Conservation (phyloP, 2,888 invertebrate species). For the Luffia ferchaultella region DNA sequence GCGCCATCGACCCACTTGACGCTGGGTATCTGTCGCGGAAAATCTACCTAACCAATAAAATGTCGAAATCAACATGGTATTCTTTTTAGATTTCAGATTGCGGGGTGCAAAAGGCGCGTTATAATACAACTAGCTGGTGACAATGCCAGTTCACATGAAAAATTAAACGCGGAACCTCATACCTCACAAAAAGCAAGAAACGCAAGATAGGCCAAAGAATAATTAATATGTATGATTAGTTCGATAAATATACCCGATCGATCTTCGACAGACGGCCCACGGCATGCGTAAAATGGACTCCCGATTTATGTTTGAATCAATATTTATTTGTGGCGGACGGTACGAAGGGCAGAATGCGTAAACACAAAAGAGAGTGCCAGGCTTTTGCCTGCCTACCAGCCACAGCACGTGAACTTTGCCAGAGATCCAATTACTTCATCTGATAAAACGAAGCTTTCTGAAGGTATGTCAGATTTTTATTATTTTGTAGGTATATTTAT, state of each 20-base stretch:
- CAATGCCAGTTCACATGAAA: conserved; percentile 56
- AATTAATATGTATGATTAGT: conserved; percentile 57
- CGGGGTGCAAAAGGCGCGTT: conserved; percentile 57
- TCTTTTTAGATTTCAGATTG: conserved; percentile 42
- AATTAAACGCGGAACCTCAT: conserved; percentile 38
- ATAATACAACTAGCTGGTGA: conserved; percentile 54
- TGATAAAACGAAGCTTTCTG: conserved; percentile 27
- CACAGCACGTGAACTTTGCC: conserved; percentile 41
- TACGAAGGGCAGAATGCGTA: conserved; percentile 60
- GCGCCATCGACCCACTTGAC: conserved; percentile 65
- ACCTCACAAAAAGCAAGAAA: conserved; percentile 37
- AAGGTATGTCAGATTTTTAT: background rate
- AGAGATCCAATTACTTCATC: conserved; percentile 39
- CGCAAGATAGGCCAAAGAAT: conserved; percentile 56
- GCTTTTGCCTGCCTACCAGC: conserved; percentile 56
- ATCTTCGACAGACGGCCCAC: conserved; percentile 55
- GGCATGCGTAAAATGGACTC: conserved; percentile 61
- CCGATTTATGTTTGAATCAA: conserved; percentile 50
- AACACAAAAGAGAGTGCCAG: conserved; percentile 58
- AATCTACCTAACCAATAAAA: background rate
- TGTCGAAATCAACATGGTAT: conserved; percentile 9
- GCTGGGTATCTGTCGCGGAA: conserved; percentile 18
- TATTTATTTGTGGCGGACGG: conserved; percentile 50
- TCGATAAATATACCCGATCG: conserved; percentile 44
- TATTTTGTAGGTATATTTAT: background rate